These are phyloP conservation scores for Centruroides vittatus DNA, from an alignment of 1,140 invertebrate species.

Conservation along the genomic window DNA sequence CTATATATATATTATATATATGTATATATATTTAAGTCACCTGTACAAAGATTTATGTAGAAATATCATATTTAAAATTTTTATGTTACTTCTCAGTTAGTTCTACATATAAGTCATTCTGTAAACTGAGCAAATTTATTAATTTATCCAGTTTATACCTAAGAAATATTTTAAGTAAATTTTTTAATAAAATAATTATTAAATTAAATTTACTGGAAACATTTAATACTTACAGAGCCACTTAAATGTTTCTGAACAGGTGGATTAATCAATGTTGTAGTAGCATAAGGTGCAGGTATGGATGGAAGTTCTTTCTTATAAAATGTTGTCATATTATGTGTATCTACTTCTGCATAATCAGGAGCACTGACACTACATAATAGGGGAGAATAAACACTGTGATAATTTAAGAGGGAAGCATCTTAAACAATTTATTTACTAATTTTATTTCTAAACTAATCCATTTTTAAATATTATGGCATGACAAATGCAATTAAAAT, in stretches of 20 bases:
- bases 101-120: too few species aligned
- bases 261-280: slow-evolving; percentile 49
- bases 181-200: too few species aligned
- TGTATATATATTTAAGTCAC: too few species aligned
- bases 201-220: too few species aligned
- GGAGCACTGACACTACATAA: slow-evolving; percentile 30
- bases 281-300: slow-evolving; percentile 61
- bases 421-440: not conserved
- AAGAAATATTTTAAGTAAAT: too few species aligned
- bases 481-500: not conserved
- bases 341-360: slow-evolving; percentile 64
- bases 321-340: slow-evolving; percentile 55
- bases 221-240: slow-evolving; percentile 19
- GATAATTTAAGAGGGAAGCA: not conserved
- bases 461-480: not conserved
- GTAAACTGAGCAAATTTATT: too few species aligned
- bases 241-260: slow-evolving; percentile 17
- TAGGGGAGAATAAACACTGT: not conserved
- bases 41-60: too few species aligned
- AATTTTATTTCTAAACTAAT: not conserved
- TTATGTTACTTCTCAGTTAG: too few species aligned
- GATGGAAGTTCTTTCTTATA: slow-evolving; percentile 46
- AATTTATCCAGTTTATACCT: too few species aligned
- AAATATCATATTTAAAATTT: too few species aligned
- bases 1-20: too few species aligned